Evolutionary conservation across 2,797 vertebrate genomes (phyloP).

Genomic region (Chaunax sp.): DNA sequence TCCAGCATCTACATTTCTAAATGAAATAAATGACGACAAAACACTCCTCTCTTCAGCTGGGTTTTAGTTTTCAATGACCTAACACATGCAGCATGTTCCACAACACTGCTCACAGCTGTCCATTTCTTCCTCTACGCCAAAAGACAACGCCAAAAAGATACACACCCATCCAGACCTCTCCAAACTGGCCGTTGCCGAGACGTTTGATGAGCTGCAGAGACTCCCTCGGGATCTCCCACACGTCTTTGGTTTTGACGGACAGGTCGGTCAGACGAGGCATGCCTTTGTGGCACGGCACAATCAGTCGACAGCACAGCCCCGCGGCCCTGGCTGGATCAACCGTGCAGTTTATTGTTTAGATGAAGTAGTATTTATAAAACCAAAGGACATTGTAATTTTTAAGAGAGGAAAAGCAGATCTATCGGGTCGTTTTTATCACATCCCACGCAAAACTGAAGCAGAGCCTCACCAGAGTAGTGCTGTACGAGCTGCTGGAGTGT

Average conservation of each 20-base stretch:
- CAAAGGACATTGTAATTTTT: neutral
- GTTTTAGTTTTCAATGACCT: conserved; percentile 33
- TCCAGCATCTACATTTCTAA: conserved; percentile 8
- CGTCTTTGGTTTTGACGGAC: conserved; percentile 99
- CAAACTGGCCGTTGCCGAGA: conserved; percentile 99
- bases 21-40: conserved; percentile 22
- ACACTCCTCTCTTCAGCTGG: conserved; percentile 18
- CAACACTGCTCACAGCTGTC: conserved; percentile 53
- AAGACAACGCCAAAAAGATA: conserved; percentile 35
- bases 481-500: conserved; percentile 98
- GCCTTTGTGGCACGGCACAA: conserved; percentile 99
- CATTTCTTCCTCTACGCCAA: conserved; percentile 18
- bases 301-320: conserved; percentile 97
- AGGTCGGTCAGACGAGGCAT: conserved; percentile 99
- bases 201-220: conserved; percentile 99
- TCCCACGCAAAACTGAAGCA: neutral
- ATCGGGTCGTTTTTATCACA: neutral
- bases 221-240: conserved; percentile 99
- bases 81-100: conserved; percentile 42
- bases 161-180: conserved; percentile 99
- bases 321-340: conserved; percentile 90
- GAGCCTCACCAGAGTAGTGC: conserved; percentile 94
- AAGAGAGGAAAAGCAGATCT: neutral
- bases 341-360: neutral
- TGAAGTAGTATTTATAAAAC: neutral